Conservation (phyloP, 2,888 invertebrate genomes). For the Melanostoma mellinum region DNA sequence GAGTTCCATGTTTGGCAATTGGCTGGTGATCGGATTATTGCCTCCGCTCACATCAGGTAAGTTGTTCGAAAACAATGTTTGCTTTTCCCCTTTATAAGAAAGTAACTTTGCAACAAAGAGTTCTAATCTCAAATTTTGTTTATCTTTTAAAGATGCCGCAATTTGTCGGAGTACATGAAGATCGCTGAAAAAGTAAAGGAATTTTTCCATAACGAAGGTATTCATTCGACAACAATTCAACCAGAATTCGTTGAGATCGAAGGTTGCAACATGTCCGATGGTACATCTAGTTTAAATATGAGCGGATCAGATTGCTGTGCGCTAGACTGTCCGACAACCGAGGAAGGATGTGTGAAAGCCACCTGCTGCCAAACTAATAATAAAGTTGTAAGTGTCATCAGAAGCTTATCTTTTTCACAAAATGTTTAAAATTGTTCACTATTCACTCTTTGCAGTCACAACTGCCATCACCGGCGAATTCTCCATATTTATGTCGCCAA, state of each 20-base stretch:
- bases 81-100: not conserved
- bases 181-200: slow-evolving; percentile 98
- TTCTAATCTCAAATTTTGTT: not conserved
- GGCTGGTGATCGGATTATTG: slow-evolving; percentile 97
- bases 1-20: slow-evolving; percentile 99
- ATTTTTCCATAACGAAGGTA: slow-evolving; percentile 98
- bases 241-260: slow-evolving; percentile 97
- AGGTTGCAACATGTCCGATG: slow-evolving; percentile 81
- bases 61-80: not conserved
- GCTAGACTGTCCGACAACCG: slow-evolving; percentile 93
- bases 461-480: slow-evolving; percentile 89
- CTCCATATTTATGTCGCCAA: slow-evolving; percentile 92
- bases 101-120: not conserved
- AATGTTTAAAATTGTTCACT: not conserved
- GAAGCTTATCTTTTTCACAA: not conserved
- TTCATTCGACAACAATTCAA: slow-evolving; percentile 99
- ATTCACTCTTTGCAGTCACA: slow-evolving; percentile 78
- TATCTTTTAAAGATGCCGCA: slow-evolving; percentile 88
- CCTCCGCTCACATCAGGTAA: slow-evolving; percentile 96
- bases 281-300: slow-evolving; percentile 82
- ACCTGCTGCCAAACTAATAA: slow-evolving; percentile 88
- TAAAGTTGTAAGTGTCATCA: slow-evolving; percentile 77
- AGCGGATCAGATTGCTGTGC: slow-evolving; percentile 87
- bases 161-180: slow-evolving; percentile 97
- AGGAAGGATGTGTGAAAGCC: slow-evolving; percentile 91